Evolutionary conservation across 2,888 invertebrate species (phyloP).

Genomic region (Drosophila vallismaia): DNA sequence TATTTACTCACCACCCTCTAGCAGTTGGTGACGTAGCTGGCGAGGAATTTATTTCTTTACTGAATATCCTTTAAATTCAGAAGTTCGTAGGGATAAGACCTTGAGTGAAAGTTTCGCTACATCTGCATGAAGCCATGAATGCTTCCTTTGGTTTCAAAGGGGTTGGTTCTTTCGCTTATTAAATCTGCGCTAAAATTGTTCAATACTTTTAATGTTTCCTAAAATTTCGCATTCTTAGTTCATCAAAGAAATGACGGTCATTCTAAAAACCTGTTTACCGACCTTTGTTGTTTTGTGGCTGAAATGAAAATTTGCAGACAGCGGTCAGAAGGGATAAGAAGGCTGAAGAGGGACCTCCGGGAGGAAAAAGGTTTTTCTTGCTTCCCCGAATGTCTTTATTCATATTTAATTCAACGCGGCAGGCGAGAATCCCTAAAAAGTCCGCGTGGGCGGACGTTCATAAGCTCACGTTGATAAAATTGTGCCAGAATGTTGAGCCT

Average conservation of each 20-base stretch:
- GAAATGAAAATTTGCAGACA: slow-evolving; percentile 16
- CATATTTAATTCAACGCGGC: slow-evolving; percentile 29
- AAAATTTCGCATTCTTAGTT: background rate
- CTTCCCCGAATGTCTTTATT: slow-evolving; percentile 19
- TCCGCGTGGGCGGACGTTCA: slow-evolving; percentile 34
- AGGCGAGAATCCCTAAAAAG: slow-evolving; percentile 21
- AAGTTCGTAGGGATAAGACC: background rate
- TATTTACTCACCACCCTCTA: slow-evolving; percentile 24
- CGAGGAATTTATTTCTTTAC: slow-evolving; percentile 17
- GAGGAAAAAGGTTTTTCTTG: slow-evolving; percentile 16
- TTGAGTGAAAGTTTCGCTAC: background rate
- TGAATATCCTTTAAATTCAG: background rate
- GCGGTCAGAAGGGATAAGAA: slow-evolving; percentile 5
- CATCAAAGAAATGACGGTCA: slow-evolving; percentile 20
- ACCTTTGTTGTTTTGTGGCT: slow-evolving; percentile 10
- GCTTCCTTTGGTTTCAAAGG: background rate
- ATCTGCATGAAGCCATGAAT: background rate
- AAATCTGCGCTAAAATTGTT: slow-evolving; percentile 7
- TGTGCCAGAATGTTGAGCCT: slow-evolving; percentile 29
- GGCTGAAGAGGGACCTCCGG: background rate
- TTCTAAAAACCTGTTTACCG: background rate
- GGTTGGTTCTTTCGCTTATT: background rate
- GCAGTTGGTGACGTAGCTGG: slow-evolving; percentile 47
- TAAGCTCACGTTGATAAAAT: slow-evolving; percentile 44
- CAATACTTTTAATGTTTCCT: slow-evolving; percentile 4